These are phyloP conservation scores for Drosophila subsilvestris DNA, from an alignment of 2,888 invertebrate genomes.

Conservation along the genomic window DNA sequence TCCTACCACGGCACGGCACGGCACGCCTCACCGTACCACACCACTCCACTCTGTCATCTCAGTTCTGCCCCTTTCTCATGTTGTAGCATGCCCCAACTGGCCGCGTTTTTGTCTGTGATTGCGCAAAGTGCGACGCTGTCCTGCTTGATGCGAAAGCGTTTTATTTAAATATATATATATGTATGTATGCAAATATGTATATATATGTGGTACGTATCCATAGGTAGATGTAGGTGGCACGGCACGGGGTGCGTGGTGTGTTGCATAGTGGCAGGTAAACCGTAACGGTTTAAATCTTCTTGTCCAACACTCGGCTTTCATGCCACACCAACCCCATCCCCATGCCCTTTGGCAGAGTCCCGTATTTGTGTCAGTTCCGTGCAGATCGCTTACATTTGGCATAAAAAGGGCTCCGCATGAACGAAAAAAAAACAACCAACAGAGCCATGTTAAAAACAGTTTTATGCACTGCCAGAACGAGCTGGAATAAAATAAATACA, in stretches of 20 bases:
- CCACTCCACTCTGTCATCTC: constrained; percentile 3
- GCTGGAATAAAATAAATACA: constrained; percentile 77
- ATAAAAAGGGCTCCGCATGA: constrained; percentile 65
- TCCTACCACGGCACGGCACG: not conserved
- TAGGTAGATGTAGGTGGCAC: constrained; percentile 15
- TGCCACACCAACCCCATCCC: constrained; percentile 1
- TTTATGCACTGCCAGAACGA: constrained; percentile 73
- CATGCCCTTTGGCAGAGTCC: constrained; percentile 8
- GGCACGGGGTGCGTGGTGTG: constrained; percentile 42
- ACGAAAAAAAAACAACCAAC: constrained; percentile 38
- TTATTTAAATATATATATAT: constrained; percentile 65
- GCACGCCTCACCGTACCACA: not conserved
- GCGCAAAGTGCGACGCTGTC: constrained; percentile 67
- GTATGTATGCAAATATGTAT: constrained; percentile 1
- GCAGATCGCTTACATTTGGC: constrained; percentile 77
- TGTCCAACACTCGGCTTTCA: constrained; percentile 54
- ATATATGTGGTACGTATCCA: constrained; percentile 2
- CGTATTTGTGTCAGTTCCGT: constrained; percentile 62
- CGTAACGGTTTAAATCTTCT: constrained; percentile 77
- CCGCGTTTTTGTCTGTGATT: constrained; percentile 60
- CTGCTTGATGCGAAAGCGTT: constrained; percentile 64
- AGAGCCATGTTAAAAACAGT: constrained; percentile 71
- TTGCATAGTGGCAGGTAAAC: constrained; percentile 53
- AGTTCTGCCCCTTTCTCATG: constrained; percentile 11
- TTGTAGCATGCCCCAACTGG: constrained; percentile 16